Base-by-base conservation (phyloP, 2,797 vertebrate genomes). In the Chanos chanos region DNA sequence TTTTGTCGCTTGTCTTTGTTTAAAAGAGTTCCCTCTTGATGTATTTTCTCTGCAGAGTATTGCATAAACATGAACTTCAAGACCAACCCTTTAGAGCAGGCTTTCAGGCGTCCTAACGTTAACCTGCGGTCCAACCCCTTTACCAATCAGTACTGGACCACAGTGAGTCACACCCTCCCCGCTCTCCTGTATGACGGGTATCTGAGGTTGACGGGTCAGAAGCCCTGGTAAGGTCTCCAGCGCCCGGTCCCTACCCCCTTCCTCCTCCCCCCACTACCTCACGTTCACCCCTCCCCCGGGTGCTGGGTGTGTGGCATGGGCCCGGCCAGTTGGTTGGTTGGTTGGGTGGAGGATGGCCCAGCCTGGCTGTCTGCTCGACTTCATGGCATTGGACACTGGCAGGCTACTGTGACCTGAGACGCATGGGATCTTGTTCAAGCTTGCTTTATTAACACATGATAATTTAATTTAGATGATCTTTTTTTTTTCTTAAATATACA, bases 151-250 rank as follows among this genome's bases (percentile, higher is more conserved):
- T 95, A 84, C 86, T 88, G 84, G 89, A 87, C 72, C 61, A 77
- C 91, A 74, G 88, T 93, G 83, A 86, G 64, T 87, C 78, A 92
- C 86, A 88, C 82, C 77, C 54, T 91, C 34, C 82, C 89, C 53
- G 92, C 93, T 50, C 89, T 94, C 86, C 88, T 89, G 74, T 74
- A 71, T 78, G 92, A 97, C 84, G 82, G 88, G 85, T 87, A 87
- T 84, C 89, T 95, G 84, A 89, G 77, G 86, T 89, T 96, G 88
- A 86, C 83, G 77, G 94, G 94, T 91, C 91, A 80, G 84, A 85
- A 93, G 83, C 91, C 92, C 85, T 64, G 93, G 95, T 98, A 98
- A 99, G 95, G 87, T 87, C 78, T 75, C 81, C 76, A 83, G 78
- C 74, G 74, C 83, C 83, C 66, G 49, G 80, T 75, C 72, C 68